Evolutionary conservation across 1,140 invertebrate species (phyloP).

Genomic region (Chironomus striatipennis): DNA sequence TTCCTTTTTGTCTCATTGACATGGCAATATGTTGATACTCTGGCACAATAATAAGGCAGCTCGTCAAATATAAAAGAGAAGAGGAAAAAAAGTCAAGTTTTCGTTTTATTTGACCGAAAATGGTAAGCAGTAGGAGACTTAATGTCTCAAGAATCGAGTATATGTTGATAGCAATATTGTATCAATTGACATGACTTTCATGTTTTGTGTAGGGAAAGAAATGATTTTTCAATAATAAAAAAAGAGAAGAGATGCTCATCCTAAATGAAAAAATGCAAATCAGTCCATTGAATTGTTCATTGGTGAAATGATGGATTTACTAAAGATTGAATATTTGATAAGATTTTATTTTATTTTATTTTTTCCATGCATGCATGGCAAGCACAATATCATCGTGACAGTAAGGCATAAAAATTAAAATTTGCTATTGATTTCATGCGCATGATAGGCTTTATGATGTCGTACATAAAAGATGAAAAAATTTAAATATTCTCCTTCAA

Average conservation of each 20-base stretch:
- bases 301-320: constrained; percentile 22
- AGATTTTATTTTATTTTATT: no score
- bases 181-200: not conserved
- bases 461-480: not conserved
- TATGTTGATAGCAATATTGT: not conserved
- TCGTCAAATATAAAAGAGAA: not conserved
- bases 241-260: not conserved
- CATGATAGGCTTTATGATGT: not conserved
- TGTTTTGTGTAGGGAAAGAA: not conserved
- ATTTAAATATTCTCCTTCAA: no score
- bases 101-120: not conserved
- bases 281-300: not conserved
- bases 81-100: not conserved
- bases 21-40: not conserved
- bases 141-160: not conserved
- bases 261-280: constrained; percentile 12
- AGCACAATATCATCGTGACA: constrained; percentile 12
- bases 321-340: constrained; percentile 22
- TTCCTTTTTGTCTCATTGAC: not conserved
- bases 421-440: not conserved
- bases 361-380: not conserved
- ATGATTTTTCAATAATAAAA: constrained; percentile 15
- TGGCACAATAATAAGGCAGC: constrained; percentile 11
- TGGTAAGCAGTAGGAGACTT: constrained; percentile 10
- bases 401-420: constrained; percentile 18